phyloP scores from a whole-genome alignment of 2,888 invertebrate species.

The Nemotelus pantherinus region DNA sequence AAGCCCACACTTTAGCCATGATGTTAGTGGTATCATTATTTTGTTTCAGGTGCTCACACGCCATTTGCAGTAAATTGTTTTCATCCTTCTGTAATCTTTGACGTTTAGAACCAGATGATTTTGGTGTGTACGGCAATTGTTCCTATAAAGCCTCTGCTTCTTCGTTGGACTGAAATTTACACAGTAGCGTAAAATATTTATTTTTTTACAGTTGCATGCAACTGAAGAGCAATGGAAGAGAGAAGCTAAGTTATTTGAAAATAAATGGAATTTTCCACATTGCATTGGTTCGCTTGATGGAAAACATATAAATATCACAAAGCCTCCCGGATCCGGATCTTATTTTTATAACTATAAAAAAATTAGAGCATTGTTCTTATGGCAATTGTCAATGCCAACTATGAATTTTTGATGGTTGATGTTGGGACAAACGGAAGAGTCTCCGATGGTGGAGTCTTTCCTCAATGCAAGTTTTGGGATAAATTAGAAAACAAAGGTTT shows the following conservation, averaged over 20 bases:
- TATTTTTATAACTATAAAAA: conserved; percentile 34
- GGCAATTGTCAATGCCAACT: not conserved
- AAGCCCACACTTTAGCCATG: not conserved
- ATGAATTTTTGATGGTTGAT: not conserved
- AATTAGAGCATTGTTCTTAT: conserved; percentile 6
- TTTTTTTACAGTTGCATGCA: not conserved
- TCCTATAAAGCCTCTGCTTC: too few species aligned
- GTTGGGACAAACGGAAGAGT: not conserved
- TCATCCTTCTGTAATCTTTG: not conserved
- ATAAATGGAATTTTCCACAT: conserved; percentile 39
- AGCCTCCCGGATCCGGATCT: conserved; percentile 18
- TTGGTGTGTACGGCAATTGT: not conserved
- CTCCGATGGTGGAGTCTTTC: not conserved
- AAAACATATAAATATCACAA: conserved; percentile 30
- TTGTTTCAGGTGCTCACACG: not conserved
- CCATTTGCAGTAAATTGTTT: not conserved
- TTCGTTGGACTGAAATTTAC: too few species aligned
- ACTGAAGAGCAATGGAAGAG: conserved; percentile 4
- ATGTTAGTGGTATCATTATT: not conserved
- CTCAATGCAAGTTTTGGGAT: conserved; percentile 16
- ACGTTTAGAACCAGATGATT: not conserved
- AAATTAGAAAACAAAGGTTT: conserved; percentile 10
- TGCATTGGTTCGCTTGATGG: conserved; percentile 8
- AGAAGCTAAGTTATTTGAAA: conserved; percentile 6
- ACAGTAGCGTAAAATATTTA: not conserved